Evolutionary conservation across 2,888 invertebrate species (phyloP), one percentile per base, ranked within the genome.

Genomic region (Drosophila lacicola): DNA sequence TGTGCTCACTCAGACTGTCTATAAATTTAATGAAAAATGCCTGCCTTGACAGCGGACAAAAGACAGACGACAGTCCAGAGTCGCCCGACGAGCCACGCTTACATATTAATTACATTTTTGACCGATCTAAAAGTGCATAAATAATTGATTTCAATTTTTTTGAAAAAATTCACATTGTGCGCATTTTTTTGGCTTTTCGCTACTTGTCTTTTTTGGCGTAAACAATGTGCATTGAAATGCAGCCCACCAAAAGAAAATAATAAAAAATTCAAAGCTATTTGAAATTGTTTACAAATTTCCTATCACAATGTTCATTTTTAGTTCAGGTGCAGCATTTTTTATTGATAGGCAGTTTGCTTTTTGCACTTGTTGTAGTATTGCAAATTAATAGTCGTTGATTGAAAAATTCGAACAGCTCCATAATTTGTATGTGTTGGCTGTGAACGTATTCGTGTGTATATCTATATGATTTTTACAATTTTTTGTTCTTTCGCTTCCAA

Each of bases 51-150:
- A 78, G 68, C 45, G 39, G 45, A 60, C 66, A 62, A 50, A 49
- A 62, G 47, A 54, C 41, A 61, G 68, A 56, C 55, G 49, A 56
- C 34, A 41, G 8, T 39, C n/a, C 1, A 47, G 44, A 44, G 49
- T 41, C 17, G 41, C 17, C 41, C 39, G 36, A 25, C 34, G 47
- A 42, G 13, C 44, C 58, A 42, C 70, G 61, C 69, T 71, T 66
- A 77, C 71, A 82, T 77, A 82, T 80, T 82, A 80, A 82, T 82
- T 80, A 80, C 80, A 77, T 80, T 79, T 80, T 77, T 80, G 80
- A 70, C 80, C 72, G 78, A 69, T 77, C 82, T 70, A 82, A 80
- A 81, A 81, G 61, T 63, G 66, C 55, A 71, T 80, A 57, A 82
- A 82, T 82, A 80, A 80, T 80, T 80, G 82, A 80, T 74, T 70